phyloP scores from a whole-genome alignment of 1,140 invertebrate genomes.

The Sarcophaga bullata region DNA sequence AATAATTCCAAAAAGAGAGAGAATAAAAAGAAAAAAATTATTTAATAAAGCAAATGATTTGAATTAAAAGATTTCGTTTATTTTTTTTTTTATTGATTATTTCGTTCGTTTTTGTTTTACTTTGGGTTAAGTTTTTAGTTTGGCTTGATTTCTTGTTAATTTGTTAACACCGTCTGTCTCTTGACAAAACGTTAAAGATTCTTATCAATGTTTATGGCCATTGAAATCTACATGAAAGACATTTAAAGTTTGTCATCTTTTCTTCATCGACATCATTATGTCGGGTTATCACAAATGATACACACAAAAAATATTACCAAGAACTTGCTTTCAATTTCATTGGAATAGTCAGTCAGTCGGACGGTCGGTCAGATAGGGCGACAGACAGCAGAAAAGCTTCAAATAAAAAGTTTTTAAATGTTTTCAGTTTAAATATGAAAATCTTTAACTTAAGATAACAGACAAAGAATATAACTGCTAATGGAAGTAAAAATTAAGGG shows the following conservation, averaged over 20 bases:
- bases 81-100: slow-evolving; percentile 12
- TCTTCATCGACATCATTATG: slow-evolving; percentile 33
- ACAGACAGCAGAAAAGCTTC: neutral
- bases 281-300: neutral
- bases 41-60: neutral
- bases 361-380: neutral
- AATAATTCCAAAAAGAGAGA: too few species aligned
- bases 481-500: neutral
- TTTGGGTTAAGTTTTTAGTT: neutral
- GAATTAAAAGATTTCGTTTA: neutral
- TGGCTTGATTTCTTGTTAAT: slow-evolving; percentile 36
- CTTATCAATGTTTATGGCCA: slow-evolving; percentile 13
- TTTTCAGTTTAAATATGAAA: too few species aligned
- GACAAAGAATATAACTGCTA: neutral
- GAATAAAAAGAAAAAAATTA: too few species aligned
- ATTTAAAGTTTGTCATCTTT: slow-evolving; percentile 27
- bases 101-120: slow-evolving; percentile 5
- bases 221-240: slow-evolving; percentile 9
- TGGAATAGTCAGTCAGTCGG: neutral
- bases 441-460: neutral
- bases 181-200: neutral
- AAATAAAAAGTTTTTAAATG: too few species aligned
- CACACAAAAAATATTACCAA: neutral
- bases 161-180: slow-evolving; percentile 34
- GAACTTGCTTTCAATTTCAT: slow-evolving; percentile 39